Evolutionary conservation across 2,888 invertebrate genomes (phyloP), one percentile per base, ranked within the genome.

Genomic region (Liodrosophila aerea): DNA sequence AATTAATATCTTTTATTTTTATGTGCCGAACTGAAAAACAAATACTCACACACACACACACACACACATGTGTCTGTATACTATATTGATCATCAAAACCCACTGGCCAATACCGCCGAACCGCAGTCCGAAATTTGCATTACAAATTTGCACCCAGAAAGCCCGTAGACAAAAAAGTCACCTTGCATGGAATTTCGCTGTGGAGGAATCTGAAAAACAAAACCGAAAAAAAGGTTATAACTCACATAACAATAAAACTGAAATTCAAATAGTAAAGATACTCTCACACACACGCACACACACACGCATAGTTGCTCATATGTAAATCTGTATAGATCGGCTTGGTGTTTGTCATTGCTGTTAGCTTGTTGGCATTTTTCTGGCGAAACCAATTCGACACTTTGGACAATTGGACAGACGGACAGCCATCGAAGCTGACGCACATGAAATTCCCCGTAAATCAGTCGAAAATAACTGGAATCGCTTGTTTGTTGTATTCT

Each of bases 151-250:
- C 77, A 68, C 72, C 85, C 76, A 74, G 74, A 85, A 83, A 83
- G 57, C 54, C 49, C 13, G 30, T 18, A 7, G 27, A n/a, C 9
- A 74, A 67, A 82, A 73, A 80, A 85, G 77, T 85, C 86, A 85
- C 87, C 85, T 85, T 87, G 87, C 78, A 43, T 74, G 87, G 86
- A 85, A 85, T 87, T 85, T 85, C 64, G 77, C 65, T 65, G 63
- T 62, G 44, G 37, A 36, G 49, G 61, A 56, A 37, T 39, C 51
- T 64, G 27, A 46, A 50, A 44, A 22, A 13, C 40, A 18, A 13
- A 43, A 54, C 1, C 4, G 43, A 45, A 52, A 51, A 51, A 50
- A 51, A 53, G 9, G 54, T 62, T 59, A 73, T 67, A 77, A 70
- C 67, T 80, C 69, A 73, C 18, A 49, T 45, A 56, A 61, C 52